These are phyloP conservation scores for Hypanus sabinus DNA, from an alignment of 2,113 vertebrate species.

Conservation along the genomic window DNA sequence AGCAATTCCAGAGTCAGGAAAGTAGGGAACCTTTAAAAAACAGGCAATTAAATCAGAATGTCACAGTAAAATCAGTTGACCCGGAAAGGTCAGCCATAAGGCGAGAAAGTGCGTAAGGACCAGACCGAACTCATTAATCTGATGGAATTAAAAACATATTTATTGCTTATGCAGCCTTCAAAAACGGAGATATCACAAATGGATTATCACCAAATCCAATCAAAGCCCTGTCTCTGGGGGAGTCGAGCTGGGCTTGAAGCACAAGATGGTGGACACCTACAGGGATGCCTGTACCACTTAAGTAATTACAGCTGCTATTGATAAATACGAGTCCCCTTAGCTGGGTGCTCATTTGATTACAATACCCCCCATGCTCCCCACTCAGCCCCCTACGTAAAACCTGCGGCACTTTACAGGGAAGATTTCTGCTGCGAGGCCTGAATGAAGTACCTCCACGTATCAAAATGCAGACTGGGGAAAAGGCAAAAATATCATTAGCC, in stretches of 20 bases:
- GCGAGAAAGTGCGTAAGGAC: background rate
- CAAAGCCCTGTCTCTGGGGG: background rate
- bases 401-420: background rate
- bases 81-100: background rate
- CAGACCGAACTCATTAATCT: background rate
- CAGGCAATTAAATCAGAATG: background rate
- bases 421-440: background rate
- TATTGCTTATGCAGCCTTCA: background rate
- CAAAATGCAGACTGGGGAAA: background rate
- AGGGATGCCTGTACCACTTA: background rate
- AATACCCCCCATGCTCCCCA: background rate
- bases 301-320: slow-evolving; percentile 19
- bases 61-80: background rate
- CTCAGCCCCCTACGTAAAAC: too few relatives aligned
- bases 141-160: background rate
- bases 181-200: background rate
- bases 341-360: background rate
- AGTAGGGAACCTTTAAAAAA: too few relatives aligned
- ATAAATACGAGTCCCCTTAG: background rate
- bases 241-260: background rate
- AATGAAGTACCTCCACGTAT: background rate
- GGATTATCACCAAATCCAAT: background rate
- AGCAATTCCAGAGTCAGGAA: background rate
- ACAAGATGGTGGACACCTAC: background rate
- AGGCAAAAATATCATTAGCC: background rate